phyloP scores from a whole-genome alignment of 2,888 invertebrate genomes.

The Chesias legatella region DNA sequence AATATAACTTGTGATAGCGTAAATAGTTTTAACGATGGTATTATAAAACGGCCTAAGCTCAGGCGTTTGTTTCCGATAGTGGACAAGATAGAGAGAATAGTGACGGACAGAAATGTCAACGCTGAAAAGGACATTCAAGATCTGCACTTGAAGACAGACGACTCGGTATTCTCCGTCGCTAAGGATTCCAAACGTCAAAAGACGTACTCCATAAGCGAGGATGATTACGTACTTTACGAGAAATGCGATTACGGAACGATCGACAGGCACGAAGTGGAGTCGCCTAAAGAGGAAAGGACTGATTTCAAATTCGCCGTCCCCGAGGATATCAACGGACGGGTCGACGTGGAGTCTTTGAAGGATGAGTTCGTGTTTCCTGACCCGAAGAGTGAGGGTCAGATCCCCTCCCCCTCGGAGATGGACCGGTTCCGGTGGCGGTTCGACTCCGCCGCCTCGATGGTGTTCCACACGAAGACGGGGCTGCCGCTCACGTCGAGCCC shows the following conservation, averaged over 20 bases:
- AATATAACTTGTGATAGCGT: conserved; percentile 48
- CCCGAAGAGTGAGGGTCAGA: conserved; percentile 41
- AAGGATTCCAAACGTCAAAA: conserved; percentile 62
- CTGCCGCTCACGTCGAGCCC: conserved; percentile 92
- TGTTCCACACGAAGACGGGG: conserved; percentile 90
- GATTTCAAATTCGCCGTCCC: conserved; percentile 26
- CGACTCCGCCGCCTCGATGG: conserved; percentile 90
- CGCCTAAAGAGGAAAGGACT: conserved; percentile 44
- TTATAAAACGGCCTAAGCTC: conserved; percentile 68
- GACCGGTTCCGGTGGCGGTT: conserved; percentile 86
- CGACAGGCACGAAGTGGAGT: conserved; percentile 50
- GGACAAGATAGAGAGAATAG: conserved; percentile 60
- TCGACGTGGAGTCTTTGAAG: conserved; percentile 16
- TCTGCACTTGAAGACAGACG: conserved; percentile 59
- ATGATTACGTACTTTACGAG: conserved; percentile 63
- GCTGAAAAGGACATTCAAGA: conserved; percentile 56
- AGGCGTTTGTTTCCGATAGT: conserved; percentile 57
- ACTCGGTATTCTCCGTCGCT: conserved; percentile 58
- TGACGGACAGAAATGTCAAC: conserved; percentile 50
- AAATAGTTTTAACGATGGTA: conserved; percentile 36
- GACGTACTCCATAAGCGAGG: conserved; percentile 59
- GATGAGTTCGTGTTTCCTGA: conserved; percentile 53
- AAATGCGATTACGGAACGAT: conserved; percentile 71
- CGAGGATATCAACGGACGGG: conserved; percentile 7
- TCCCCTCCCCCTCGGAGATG: conserved; percentile 86